Conservation (phyloP, 1,140 invertebrate genomes). For the Lasioglossum albipes region DNA sequence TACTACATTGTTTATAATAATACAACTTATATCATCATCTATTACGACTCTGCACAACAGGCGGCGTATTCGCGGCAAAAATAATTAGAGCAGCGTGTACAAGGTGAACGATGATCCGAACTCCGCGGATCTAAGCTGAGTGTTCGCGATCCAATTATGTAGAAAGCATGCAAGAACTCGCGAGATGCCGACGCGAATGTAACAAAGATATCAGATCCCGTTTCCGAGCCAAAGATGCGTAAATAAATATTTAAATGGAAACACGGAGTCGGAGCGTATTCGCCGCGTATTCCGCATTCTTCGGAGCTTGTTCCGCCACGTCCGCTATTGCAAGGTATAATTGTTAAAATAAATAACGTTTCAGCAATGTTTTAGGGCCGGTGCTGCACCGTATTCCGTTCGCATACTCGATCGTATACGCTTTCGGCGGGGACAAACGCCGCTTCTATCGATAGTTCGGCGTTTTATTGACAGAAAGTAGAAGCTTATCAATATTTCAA, state of each 20-base stretch:
- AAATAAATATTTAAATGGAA: conserved; percentile 39
- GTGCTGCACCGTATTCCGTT: background rate
- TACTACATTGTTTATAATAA: no score
- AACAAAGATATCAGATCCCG: conserved; percentile 6
- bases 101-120: background rate
- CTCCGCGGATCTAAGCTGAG: background rate
- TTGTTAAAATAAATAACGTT: conserved; percentile 7
- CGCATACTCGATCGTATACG: background rate
- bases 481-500: conserved; percentile 51
- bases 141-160: conserved; percentile 31
- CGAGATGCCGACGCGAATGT: background rate
- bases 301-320: background rate
- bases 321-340: background rate
- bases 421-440: background rate
- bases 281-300: background rate
- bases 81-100: background rate
- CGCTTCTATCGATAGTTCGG: conserved; percentile 21
- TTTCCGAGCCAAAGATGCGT: background rate
- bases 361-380: background rate
- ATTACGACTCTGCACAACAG: no score
- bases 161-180: background rate
- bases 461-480: conserved; percentile 43
- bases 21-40: no score
- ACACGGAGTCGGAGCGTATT: no score
- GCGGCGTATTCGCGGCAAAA: background rate